Percentiles rank a stretch among this genome's conserved stretches.
Conservation (phyloP, 1,140 invertebrate genomes). For the Dolichoris vasculosae region DNA sequence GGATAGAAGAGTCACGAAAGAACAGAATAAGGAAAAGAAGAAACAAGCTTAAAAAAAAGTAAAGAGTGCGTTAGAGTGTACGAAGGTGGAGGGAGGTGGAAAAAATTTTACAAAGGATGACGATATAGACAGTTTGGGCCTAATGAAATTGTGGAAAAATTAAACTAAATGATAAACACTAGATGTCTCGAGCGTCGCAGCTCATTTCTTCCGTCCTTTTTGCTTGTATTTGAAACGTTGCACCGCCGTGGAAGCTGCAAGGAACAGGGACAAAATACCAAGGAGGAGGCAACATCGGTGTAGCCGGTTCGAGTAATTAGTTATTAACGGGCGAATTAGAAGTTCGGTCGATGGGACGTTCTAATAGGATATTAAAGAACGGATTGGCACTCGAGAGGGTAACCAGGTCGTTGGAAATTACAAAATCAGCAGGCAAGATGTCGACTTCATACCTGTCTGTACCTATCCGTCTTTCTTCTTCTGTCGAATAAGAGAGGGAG, state of each 20-base stretch:
- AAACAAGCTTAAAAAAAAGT: not conserved
- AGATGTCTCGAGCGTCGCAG: not conserved
- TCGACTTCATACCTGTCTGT: not conserved
- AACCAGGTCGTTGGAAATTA: constrained; percentile 59
- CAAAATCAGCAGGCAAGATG: constrained; percentile 58
- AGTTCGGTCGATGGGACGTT: constrained; percentile 35
- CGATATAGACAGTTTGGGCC: not conserved
- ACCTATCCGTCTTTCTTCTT: not conserved
- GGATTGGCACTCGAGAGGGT: constrained; percentile 56
- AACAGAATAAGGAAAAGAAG: constrained; percentile 3
- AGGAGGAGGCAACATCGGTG: not conserved
- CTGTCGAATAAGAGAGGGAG: not conserved
- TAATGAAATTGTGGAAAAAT: not conserved
- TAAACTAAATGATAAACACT: not conserved
- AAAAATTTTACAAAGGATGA: not conserved
- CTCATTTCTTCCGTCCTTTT: not conserved
- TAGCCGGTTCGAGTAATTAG: constrained; percentile 55
- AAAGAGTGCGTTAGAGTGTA: not conserved
- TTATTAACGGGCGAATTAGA: constrained; percentile 58
- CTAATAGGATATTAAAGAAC: constrained; percentile 64
- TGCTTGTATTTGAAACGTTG: not conserved
- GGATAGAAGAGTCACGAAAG: not conserved
- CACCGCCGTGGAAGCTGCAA: not conserved
- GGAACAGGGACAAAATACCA: not conserved
- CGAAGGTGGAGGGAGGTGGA: not conserved